Percentiles rank a stretch among this genome's conserved stretches.
These are phyloP conservation scores for Plotosus lineatus DNA, from an alignment of 2,113 vertebrate species.

Conservation along the genomic window DNA sequence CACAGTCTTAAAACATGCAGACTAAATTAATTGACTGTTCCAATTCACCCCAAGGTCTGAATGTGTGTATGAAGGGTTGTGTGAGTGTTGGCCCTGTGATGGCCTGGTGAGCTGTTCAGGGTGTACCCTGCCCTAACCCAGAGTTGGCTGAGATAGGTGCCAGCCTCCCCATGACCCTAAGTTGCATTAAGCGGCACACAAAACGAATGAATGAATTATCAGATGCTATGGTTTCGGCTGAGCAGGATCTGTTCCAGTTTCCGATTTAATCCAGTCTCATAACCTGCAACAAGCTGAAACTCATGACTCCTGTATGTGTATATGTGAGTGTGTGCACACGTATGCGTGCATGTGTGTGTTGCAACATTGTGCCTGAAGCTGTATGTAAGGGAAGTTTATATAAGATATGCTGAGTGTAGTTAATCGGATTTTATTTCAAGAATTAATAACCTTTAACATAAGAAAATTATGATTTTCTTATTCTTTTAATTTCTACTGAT, in stretches of 20 bases:
- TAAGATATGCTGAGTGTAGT: not conserved
- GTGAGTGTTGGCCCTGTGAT: no score
- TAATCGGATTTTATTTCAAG: not conserved
- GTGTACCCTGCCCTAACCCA: no score
- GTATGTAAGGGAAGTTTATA: slow-evolving; percentile 7
- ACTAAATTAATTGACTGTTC: no score
- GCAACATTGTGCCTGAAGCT: slow-evolving; percentile 6
- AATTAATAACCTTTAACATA: not conserved
- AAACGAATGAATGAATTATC: no score
- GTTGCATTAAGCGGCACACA: no score
- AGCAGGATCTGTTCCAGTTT: not conserved
- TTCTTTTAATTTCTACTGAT: not conserved
- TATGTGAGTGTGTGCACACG: not conserved
- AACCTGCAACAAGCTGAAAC: not conserved
- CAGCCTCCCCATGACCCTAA: no score
- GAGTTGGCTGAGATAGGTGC: no score
- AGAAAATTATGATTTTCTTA: not conserved
- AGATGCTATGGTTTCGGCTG: not conserved
- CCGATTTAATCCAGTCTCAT: not conserved
- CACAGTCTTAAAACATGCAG: no score
- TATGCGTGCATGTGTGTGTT: not conserved
- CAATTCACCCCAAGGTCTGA: no score
- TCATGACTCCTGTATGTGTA: not conserved
- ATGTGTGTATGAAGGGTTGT: no score
- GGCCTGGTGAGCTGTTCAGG: no score